Conservation (phyloP, 2,797 vertebrate species). For the Macropodus opercularis region DNA sequence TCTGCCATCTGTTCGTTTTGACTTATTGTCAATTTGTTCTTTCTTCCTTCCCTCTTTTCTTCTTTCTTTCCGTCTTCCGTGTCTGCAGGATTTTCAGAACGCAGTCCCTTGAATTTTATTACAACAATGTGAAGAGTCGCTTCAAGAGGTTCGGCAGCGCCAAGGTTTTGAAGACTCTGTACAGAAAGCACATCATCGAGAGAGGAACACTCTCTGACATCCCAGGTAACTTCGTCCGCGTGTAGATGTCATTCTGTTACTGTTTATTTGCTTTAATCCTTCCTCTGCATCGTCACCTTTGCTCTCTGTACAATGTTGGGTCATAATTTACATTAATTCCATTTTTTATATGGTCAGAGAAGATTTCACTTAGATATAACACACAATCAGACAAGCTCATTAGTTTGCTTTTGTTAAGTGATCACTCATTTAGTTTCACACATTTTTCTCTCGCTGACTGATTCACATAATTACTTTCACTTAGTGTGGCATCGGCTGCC, state of each 20-base stretch:
- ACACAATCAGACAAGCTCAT: slow-evolving; percentile 28
- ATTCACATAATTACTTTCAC: slow-evolving; percentile 28
- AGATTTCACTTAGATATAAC: slow-evolving; percentile 11
- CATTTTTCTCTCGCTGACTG: slow-evolving; percentile 10
- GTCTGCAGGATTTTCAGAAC: slow-evolving; percentile 87
- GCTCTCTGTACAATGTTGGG: background rate
- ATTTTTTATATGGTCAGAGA: slow-evolving; percentile 14
- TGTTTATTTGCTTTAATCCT: slow-evolving; percentile 5
- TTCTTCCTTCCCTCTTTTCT: background rate
- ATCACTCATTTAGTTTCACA: slow-evolving; percentile 36
- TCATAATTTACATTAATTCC: slow-evolving; percentile 10
- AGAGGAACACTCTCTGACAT: slow-evolving; percentile 85
- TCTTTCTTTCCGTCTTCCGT: slow-evolving; percentile 2
- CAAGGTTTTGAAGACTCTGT: slow-evolving; percentile 96
- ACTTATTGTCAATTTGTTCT: slow-evolving; percentile 34
- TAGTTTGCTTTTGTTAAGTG: slow-evolving; percentile 47
- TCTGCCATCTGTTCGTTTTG: slow-evolving; percentile 49
- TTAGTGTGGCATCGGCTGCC: slow-evolving; percentile 11
- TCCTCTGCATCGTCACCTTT: background rate
- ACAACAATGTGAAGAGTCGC: slow-evolving; percentile 95
- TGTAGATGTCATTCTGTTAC: background rate
- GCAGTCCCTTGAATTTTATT: slow-evolving; percentile 97
- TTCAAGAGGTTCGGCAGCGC: slow-evolving; percentile 98
- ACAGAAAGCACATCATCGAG: slow-evolving; percentile 92
- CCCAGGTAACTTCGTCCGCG: slow-evolving; percentile 80